Evolutionary conservation across 2,797 vertebrate species (phyloP), one percentile per base, ranked within the genome.

Genomic region (Echiichthys vipera): DNA sequence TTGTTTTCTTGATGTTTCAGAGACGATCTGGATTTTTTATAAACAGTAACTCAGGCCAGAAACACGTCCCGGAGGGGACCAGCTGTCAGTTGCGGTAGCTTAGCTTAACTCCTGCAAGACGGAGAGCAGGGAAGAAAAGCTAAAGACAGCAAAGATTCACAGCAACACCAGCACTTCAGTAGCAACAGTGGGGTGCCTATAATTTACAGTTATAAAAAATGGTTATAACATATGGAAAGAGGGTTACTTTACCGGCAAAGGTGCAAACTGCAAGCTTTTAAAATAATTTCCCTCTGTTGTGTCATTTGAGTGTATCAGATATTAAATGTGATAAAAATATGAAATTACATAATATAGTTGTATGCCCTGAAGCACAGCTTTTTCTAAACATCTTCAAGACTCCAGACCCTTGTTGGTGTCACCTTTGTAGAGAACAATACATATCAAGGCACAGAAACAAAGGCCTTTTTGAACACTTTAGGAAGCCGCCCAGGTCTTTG

Each of bases 21-120:
- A 62, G 69, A 59, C 51, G 70, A 81, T 70, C 75, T 86, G 71
- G 82, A 71, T 80, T 83, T 80, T 83, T 80, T 50, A 87, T 79
- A 87, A 85, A 88, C 72, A 84, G 61, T 43, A 68, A 69, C 42
- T 43, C 7, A 20, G 45, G 71, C 73, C 77, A 79, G 82, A 51
- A 87, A 64, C 65, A 43, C 77, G 62, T 83, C 74, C 61, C 43
- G 40, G 51, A 81, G 40, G 72, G 62, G n/a, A 49, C 75, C 78
- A 71, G 83, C 86, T 83, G 83, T 85, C 78, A 64, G 63, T 22
- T 32, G 34, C 58, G 37, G 62, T 5, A 46, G 74, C 80, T 85
- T 69, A 76, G 76, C 57, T 22, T n/a, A 25, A 27, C 50, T 71
- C 24, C 17, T 47, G 46, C 57, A 57, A 68, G 39, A 46, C 6